These are phyloP conservation scores for Toxotes lorentzi DNA, from an alignment of 2,797 vertebrate genomes.

Conservation along the genomic window DNA sequence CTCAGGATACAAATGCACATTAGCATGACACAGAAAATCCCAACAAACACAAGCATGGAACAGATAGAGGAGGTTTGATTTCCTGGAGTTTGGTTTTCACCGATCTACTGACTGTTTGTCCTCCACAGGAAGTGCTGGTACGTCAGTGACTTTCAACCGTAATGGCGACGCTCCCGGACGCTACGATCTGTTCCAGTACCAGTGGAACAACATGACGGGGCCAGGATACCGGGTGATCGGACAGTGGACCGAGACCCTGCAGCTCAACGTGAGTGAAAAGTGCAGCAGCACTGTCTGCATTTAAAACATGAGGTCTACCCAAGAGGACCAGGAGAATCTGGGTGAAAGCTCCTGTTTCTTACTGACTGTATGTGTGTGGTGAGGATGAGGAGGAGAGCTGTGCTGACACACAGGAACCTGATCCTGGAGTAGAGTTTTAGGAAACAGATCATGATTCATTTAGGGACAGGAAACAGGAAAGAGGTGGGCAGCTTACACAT, in stretches of 20 bases:
- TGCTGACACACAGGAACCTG: too few relatives aligned
- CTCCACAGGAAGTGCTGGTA: slow-evolving; percentile 92
- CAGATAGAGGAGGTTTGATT: background rate
- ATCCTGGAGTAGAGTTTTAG: too few relatives aligned
- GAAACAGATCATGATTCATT: too few relatives aligned
- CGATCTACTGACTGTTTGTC: background rate
- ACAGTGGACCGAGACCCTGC: slow-evolving; percentile 94
- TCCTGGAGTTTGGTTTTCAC: background rate
- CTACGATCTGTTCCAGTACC: slow-evolving; percentile 97
- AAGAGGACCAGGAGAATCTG: too few relatives aligned
- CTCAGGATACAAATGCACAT: background rate
- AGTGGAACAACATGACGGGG: slow-evolving; percentile 88
- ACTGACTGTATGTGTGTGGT: background rate
- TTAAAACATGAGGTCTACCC: too few relatives aligned
- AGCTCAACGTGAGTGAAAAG: slow-evolving; percentile 90
- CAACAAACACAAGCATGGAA: background rate
- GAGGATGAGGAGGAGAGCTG: too few relatives aligned
- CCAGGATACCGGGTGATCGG: slow-evolving; percentile 91
- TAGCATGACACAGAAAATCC: background rate
- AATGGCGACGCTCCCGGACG: slow-evolving; percentile 95
- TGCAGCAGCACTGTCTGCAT: background rate
- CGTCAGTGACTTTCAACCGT: slow-evolving; percentile 94
- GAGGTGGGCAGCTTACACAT: too few relatives aligned
- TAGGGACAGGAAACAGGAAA: too few relatives aligned
- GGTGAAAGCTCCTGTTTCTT: background rate